A percentile compares a stretch with the other conserved stretches of the same genome.
Conservation (phyloP, 2,888 invertebrate genomes). For the Chymomyza caudatula region DNA sequence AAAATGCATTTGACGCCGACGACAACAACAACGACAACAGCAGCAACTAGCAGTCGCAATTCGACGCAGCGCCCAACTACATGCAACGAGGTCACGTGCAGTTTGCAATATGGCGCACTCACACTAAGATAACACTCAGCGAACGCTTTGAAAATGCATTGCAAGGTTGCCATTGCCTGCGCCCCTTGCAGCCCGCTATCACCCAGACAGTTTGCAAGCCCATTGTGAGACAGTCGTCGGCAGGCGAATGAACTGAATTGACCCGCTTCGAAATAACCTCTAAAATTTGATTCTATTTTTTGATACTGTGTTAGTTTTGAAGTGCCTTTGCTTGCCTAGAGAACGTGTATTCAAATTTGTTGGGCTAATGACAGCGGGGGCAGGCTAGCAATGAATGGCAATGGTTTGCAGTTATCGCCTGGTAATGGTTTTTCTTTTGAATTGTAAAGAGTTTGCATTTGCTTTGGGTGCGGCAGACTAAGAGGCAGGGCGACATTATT, state of each 20-base stretch:
- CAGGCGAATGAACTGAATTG: constrained; percentile 78
- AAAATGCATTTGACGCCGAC: constrained; percentile 42
- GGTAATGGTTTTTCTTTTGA: background rate
- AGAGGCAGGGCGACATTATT: background rate
- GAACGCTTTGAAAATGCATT: constrained; percentile 36
- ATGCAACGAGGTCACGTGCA: constrained; percentile 71
- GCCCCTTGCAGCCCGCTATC: background rate
- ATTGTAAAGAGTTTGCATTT: background rate
- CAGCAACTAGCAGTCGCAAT: constrained; percentile 9
- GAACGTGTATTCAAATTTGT: constrained; percentile 9
- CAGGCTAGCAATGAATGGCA: background rate
- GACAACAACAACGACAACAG: constrained; percentile 33
- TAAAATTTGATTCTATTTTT: constrained; percentile 51
- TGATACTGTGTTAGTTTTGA: constrained; percentile 21
- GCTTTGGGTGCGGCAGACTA: background rate
- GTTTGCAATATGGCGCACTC: constrained; percentile 61
- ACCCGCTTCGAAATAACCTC: constrained; percentile 77
- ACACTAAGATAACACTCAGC: background rate
- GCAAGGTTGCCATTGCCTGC: constrained; percentile 57
- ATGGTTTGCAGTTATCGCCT: background rate
- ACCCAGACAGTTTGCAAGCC: background rate
- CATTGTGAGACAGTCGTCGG: constrained; percentile 25
- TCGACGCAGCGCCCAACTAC: constrained; percentile 11
- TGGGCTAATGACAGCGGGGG: background rate
- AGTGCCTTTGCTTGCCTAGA: background rate